These are phyloP conservation scores for Anabas testudineus DNA, from an alignment of 2,797 vertebrate species.

Conservation along the genomic window DNA sequence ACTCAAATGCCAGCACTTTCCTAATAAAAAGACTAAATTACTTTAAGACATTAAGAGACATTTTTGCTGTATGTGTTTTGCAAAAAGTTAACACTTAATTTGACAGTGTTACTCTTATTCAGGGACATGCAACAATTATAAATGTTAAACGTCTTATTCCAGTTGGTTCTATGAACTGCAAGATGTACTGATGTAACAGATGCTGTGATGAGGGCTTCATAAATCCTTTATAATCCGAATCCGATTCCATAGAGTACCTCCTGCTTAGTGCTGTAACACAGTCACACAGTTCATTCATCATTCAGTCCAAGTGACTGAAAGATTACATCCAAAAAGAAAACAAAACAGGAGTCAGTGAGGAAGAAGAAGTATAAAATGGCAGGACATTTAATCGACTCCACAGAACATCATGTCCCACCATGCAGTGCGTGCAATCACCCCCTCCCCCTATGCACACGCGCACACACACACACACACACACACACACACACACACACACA, in stretches of 20 bases:
- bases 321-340: conserved; percentile 14
- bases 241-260: conserved; percentile 51
- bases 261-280: conserved; percentile 54
- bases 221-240: conserved; percentile 80
- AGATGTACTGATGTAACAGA: conserved; percentile 59
- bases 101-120: background rate
- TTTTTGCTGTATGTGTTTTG: background rate
- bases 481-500: conserved; percentile 49
- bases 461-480: conserved; percentile 70
- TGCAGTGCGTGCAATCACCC: conserved; percentile 60
- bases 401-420: conserved; percentile 79
- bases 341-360: conserved; percentile 13
- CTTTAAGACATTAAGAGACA: background rate
- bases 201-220: conserved; percentile 62
- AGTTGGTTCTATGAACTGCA: conserved; percentile 16
- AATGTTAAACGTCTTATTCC: conserved; percentile 15
- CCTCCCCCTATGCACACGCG: conserved; percentile 18
- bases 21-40: background rate
- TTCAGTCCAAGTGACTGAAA: conserved; percentile 7
- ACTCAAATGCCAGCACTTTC: background rate
- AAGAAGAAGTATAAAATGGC: conserved; percentile 78
- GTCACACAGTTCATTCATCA: background rate
- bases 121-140: background rate
- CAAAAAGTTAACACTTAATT: background rate
- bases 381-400: conserved; percentile 52